phyloP scores from a whole-genome alignment of 2,888 invertebrate genomes.

The Aelia acuminata region DNA sequence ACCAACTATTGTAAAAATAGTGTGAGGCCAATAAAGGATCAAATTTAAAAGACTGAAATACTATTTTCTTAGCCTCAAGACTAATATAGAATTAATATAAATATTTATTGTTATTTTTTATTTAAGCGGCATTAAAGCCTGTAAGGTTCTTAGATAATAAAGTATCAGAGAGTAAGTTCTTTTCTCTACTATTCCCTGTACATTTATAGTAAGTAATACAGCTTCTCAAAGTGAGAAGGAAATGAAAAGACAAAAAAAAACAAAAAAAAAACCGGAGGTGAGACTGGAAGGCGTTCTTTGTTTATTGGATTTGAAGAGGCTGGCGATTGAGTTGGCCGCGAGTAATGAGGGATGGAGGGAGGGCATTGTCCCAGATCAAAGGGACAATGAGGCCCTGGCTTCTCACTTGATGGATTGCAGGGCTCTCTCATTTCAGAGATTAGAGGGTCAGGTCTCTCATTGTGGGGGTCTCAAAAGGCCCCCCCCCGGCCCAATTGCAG shows the following conservation, averaged over 20 bases:
- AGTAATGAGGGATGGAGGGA: neutral
- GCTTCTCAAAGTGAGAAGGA: neutral
- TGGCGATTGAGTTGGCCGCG: constrained; percentile 14
- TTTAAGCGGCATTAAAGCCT: no score
- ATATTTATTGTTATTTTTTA: no score
- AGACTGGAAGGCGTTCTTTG: constrained; percentile 7
- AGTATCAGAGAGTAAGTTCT: no score
- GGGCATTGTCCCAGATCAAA: constrained; percentile 36
- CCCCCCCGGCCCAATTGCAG: neutral
- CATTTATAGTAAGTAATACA: no score
- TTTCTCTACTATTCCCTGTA: no score
- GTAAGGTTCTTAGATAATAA: no score
- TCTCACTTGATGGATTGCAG: constrained; percentile 49
- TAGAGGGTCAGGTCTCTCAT: constrained; percentile 47
- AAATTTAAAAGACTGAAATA: no score
- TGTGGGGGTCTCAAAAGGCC: neutral
- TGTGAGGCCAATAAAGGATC: no score
- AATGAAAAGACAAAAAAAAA: neutral
- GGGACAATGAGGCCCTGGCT: constrained; percentile 49
- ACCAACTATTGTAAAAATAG: no score
- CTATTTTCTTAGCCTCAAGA: no score
- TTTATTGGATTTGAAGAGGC: constrained; percentile 22
- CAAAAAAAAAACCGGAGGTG: neutral
- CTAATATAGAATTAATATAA: no score
- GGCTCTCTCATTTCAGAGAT: constrained; percentile 55